Conservation (phyloP, 2,888 invertebrate species). For the Drosophila rubida region DNA sequence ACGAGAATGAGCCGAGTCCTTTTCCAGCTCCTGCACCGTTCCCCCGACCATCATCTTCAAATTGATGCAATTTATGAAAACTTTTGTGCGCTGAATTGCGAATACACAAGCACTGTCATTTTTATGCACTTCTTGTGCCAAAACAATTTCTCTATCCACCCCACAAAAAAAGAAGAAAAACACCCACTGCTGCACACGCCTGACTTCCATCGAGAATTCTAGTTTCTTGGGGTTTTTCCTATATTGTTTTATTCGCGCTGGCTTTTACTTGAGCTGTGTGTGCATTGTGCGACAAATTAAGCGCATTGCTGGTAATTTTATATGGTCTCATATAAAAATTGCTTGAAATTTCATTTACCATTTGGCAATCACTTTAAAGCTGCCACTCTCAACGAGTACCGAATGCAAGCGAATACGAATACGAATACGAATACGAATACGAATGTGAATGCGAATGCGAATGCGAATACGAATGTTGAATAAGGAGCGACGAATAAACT, state of each 20-base stretch:
- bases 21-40: neutral
- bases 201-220: slow-evolving; percentile 29
- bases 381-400: slow-evolving; percentile 6
- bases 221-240: slow-evolving; percentile 8
- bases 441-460: too few relatives aligned
- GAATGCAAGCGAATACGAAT: too few relatives aligned
- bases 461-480: neutral
- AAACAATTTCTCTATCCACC: slow-evolving; percentile 65
- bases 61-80: slow-evolving; percentile 80
- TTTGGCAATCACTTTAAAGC: slow-evolving; percentile 63
- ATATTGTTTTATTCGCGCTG: neutral
- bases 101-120: slow-evolving; percentile 73
- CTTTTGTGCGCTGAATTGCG: slow-evolving; percentile 79
- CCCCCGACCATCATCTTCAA: slow-evolving; percentile 48
- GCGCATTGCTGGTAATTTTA: slow-evolving; percentile 72
- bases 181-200: slow-evolving; percentile 29
- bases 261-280: slow-evolving; percentile 35
- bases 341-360: slow-evolving; percentile 59
- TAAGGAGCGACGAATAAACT: slow-evolving; percentile 7
- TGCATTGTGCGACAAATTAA: slow-evolving; percentile 72
- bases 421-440: neutral
- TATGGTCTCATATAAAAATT: slow-evolving; percentile 50
- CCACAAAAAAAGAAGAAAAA: neutral
- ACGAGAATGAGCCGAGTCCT: slow-evolving; percentile 26
- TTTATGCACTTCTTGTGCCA: slow-evolving; percentile 73